Base-by-base conservation (phyloP, 2,888 invertebrate species). In the Pedicia rivosa region DNA sequence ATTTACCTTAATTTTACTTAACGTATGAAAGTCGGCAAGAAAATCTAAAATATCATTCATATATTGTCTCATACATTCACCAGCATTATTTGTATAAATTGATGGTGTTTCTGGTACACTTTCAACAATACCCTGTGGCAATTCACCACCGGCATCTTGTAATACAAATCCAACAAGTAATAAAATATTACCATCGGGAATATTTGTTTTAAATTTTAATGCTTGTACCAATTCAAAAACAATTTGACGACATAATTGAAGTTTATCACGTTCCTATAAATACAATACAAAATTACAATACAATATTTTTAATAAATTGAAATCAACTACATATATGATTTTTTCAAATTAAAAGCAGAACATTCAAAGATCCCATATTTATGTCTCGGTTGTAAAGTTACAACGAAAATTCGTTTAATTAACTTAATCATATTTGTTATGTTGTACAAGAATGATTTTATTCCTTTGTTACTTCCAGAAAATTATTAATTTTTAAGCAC, bases 141-240 rank as follows among this genome's bases (percentile, higher is more conserved):
- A 65, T 2, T 74, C 72, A 8, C 88, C 88, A n/a, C 88, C 88
- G n/a, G 80, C 77, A 63, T 91, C 90, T 68, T 95, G 88, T 44
- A 90, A 62, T 41, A 86, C 74, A 48, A 88, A 78, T 51, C 83
- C 84, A 37, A 97, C 80, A 13, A 98, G 69, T 55, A 91, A 74
- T 27, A 98, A 67, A 41, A 97, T 75, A 66, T 97, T 98, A 32
- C 84, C 80, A 58, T 97, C 95, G 0, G 95, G 94, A 46, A 97
- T 78, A 24, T 79, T 80, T 9, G 81, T 81, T 65, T 97, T 97
- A 57, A 97, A 94, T 56, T 94, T 84, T 41, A 98, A 68, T 0
- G 92, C 94, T 58, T 94, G 92, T 32, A 95, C 80, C 46, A 98
- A 68, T 63, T 98, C 97, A 56, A 80, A 87, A 29, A 95, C 87